These are phyloP conservation scores for Cotesia glomerata DNA, from an alignment of 1,140 invertebrate genomes.

Conservation along the genomic window DNA sequence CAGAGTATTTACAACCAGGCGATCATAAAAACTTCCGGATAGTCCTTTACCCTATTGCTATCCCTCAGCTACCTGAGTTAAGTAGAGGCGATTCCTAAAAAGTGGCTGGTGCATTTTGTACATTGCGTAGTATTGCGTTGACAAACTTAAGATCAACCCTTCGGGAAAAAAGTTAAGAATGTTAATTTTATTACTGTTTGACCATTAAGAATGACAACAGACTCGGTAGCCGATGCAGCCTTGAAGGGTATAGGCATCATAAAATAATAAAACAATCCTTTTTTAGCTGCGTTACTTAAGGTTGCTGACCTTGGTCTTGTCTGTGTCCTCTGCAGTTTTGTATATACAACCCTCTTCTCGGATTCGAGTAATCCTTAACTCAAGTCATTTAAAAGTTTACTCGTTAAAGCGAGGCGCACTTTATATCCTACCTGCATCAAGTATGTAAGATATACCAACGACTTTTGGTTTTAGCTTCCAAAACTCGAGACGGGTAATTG, in stretches of 20 bases:
- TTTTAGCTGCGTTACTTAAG: not conserved
- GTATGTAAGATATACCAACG: constrained; percentile 19
- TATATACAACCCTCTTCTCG: not conserved
- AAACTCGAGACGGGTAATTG: constrained; percentile 11
- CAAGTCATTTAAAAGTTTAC: constrained; percentile 25
- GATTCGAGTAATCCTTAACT: not conserved
- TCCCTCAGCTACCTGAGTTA: too few species aligned
- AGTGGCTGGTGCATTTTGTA: not conserved
- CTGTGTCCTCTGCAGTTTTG: not conserved
- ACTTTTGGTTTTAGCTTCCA: constrained; percentile 26
- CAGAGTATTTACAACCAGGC: not conserved
- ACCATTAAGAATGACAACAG: not conserved
- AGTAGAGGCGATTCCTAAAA: not conserved
- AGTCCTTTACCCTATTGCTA: not conserved
- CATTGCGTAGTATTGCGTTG: not conserved
- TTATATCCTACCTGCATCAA: constrained; percentile 17
- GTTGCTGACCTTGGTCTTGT: not conserved
- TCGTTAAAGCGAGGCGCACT: constrained; percentile 28
- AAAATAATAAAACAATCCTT: not conserved
- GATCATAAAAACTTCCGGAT: constrained; percentile 4
- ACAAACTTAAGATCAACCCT: not conserved
- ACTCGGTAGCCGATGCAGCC: not conserved
- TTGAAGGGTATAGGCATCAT: not conserved
- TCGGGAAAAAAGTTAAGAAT: not conserved
- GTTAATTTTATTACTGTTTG: not conserved